phyloP scores from a whole-genome alignment of 2,113 vertebrate species.

The Actinemys pallida region DNA sequence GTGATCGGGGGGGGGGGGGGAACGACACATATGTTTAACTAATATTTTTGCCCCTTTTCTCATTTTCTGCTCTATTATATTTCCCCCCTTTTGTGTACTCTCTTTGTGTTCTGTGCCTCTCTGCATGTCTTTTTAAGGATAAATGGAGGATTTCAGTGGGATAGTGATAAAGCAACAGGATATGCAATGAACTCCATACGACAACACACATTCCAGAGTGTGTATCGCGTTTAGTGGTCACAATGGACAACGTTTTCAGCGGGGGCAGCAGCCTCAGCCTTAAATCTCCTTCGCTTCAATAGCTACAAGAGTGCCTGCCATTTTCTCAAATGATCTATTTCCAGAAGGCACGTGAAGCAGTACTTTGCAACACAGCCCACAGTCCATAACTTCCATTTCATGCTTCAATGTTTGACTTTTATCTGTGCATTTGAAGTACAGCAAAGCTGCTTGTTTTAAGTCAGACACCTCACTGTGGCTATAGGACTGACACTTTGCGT shows the following conservation, averaged over 20 bases:
- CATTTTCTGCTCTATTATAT: background rate
- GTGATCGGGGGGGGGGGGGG: background rate
- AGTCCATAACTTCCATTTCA: conserved; percentile 27
- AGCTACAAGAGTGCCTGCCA: background rate
- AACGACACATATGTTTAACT: background rate
- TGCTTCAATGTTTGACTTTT: conserved; percentile 2
- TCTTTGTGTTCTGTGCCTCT: background rate
- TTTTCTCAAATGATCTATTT: conserved; percentile 1
- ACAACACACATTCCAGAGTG: background rate
- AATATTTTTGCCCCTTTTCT: background rate
- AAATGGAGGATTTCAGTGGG: background rate
- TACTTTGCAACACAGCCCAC: background rate
- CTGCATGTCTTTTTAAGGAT: background rate
- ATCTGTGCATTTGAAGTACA: background rate
- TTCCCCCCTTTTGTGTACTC: background rate
- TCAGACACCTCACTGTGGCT: background rate
- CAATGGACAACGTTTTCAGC: background rate
- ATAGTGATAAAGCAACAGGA: background rate
- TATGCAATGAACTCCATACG: background rate
- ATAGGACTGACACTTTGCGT: background rate
- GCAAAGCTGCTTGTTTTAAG: background rate
- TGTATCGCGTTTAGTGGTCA: fast-evolving
- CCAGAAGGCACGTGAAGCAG: background rate
- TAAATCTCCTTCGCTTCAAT: background rate
- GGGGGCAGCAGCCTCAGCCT: background rate